A percentile compares a stretch with the other conserved stretches of the same genome.
These are phyloP conservation scores for Saturnia japonica DNA, from an alignment of 2,888 invertebrate genomes.

Conservation along the genomic window DNA sequence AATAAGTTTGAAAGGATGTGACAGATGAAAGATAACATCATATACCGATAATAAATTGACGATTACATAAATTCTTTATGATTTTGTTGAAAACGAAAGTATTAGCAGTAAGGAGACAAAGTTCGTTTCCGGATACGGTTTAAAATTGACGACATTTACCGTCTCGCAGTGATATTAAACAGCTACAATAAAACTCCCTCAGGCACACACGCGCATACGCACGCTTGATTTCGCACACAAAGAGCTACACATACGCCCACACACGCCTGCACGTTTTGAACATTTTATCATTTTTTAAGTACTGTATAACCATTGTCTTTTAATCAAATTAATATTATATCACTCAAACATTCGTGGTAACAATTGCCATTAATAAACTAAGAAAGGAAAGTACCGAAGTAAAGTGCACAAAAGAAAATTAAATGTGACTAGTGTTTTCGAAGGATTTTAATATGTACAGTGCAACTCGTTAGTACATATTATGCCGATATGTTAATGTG, in stretches of 20 bases:
- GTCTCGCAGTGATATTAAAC: background rate
- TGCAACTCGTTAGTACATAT: too few relatives aligned
- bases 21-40: background rate
- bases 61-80: conserved; percentile 3
- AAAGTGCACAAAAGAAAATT: too few relatives aligned
- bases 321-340: background rate
- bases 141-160: background rate
- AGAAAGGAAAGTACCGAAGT: too few relatives aligned
- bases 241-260: background rate
- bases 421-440: too few relatives aligned
- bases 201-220: background rate
- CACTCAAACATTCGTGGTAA: background rate
- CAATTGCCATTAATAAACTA: background rate
- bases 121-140: conserved; percentile 4
- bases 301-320: background rate
- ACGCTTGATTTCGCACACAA: background rate
- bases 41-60: background rate
- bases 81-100: background rate
- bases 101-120: background rate
- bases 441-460: too few relatives aligned
- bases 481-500: too few relatives aligned
- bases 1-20: background rate
- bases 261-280: background rate
- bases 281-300: background rate
- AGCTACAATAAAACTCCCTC: background rate